These are phyloP conservation scores for Drosophila virilis DNA, from an alignment of 1,140 invertebrate genomes.

Conservation along the genomic window DNA sequence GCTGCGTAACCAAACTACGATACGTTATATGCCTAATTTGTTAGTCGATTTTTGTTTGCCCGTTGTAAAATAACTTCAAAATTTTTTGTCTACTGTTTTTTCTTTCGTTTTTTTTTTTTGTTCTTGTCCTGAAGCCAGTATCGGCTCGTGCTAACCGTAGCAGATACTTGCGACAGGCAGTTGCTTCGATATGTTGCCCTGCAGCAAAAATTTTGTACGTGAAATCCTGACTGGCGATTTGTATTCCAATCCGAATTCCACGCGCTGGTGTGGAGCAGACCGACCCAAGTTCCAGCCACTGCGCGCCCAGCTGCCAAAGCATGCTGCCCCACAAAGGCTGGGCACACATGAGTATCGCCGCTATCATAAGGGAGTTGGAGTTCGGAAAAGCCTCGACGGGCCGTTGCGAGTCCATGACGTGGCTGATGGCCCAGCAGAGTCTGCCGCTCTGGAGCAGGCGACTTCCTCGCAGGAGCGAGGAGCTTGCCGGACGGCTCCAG, in stretches of 20 bases:
- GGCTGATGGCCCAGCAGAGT: constrained; percentile 76
- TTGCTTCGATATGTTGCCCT: not conserved
- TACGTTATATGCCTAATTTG: not conserved
- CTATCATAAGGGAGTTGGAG: constrained; percentile 33
- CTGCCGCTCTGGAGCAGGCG: constrained; percentile 84
- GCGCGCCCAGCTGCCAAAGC: not conserved
- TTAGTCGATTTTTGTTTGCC: constrained; percentile 5
- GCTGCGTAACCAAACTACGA: not conserved
- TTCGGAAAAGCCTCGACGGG: not conserved
- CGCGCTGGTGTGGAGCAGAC: not conserved
- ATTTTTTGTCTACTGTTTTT: not conserved
- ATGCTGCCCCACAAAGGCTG: not conserved
- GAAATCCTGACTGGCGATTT: constrained; percentile 2
- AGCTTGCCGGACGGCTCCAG: constrained; percentile 50
- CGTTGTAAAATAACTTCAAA: not conserved
- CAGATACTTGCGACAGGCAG: not conserved
- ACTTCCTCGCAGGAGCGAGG: constrained; percentile 67
- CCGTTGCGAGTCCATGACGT: constrained; percentile 83
- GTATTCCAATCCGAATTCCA: not conserved
- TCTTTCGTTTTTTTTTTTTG: not conserved
- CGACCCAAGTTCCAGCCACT: constrained; percentile 19
- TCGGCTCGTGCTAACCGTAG: not conserved
- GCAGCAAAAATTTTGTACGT: constrained; percentile 22
- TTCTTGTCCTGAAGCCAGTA: not conserved
- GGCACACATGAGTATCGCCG: constrained; percentile 32